phyloP scores from a whole-genome alignment of 1,140 invertebrate genomes.

The Diorhabda carinulata region DNA sequence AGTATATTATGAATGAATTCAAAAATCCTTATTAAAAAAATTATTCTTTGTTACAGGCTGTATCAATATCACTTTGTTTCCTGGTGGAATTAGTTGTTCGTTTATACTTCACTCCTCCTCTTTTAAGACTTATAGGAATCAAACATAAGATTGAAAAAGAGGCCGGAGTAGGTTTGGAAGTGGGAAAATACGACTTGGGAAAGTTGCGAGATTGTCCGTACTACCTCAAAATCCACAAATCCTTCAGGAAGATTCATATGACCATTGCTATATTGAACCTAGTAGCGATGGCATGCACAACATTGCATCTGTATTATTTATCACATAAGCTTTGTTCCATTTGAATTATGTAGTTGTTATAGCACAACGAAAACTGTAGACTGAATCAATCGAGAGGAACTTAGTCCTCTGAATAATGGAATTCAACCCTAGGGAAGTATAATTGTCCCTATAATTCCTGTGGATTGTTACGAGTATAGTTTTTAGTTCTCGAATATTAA shows the following conservation, averaged over 20 bases:
- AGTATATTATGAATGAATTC: background rate
- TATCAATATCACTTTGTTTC: constrained; percentile 63
- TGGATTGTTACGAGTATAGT: no score
- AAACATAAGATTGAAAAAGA: constrained; percentile 66
- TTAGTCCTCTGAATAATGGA: no score
- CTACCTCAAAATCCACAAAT: constrained; percentile 63
- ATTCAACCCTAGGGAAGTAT: no score
- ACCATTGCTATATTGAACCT: constrained; percentile 70
- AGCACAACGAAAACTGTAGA: no score
- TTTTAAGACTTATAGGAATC: constrained; percentile 62
- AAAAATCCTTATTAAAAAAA: background rate
- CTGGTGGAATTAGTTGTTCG: constrained; percentile 64
- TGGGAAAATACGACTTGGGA: constrained; percentile 63
- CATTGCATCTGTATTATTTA: constrained; percentile 65
- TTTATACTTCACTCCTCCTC: constrained; percentile 62
- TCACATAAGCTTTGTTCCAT: constrained; percentile 51
- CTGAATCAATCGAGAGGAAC: no score
- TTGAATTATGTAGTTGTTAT: background rate
- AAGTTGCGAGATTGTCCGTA: constrained; percentile 64
- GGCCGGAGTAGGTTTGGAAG: constrained; percentile 67
- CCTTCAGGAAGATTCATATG: constrained; percentile 66
- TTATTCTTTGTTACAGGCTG: constrained; percentile 55
- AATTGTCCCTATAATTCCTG: no score
- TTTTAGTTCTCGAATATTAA: background rate
- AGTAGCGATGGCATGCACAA: constrained; percentile 65